Conservation (phyloP, 2,797 vertebrate genomes). For the Pseudotriccus pelzelni region DNA sequence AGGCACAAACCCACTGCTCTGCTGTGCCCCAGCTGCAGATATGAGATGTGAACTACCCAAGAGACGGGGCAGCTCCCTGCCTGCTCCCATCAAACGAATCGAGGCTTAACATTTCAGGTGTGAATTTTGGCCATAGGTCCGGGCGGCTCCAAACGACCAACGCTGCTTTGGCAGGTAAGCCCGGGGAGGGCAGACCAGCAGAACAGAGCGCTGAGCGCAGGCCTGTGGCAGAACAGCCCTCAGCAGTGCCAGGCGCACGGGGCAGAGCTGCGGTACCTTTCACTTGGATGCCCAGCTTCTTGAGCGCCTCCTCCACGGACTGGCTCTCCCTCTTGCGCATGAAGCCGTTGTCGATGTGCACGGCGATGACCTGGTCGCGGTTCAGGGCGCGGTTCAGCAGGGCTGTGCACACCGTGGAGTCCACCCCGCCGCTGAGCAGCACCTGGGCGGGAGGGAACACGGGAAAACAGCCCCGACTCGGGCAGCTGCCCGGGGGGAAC, state of each 20-base stretch:
- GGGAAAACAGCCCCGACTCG: neutral
- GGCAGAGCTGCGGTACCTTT: constrained; percentile 80
- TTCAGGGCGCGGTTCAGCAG: constrained; percentile 94
- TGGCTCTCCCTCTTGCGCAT: constrained; percentile 98
- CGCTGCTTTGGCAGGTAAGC: accelerated
- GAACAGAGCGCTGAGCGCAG: accelerated
- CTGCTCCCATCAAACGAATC: accelerated
- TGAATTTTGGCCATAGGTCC: accelerated
- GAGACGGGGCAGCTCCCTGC: neutral
- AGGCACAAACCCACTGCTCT: neutral
- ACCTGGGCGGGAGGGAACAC: constrained; percentile 75
- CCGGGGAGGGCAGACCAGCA: accelerated
- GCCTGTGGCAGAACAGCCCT: neutral
- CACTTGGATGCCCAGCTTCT: constrained; percentile 94
- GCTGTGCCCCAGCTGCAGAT: neutral
- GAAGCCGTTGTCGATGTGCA: constrained; percentile 98
- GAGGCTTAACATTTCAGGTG: neutral
- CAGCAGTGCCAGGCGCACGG: accelerated
- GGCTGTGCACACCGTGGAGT: constrained; percentile 98
- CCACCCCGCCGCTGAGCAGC: constrained; percentile 95
- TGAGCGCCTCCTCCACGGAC: constrained; percentile 95
- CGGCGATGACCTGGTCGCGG: constrained; percentile 94
- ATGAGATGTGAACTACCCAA: accelerated
- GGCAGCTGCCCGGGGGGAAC: neutral
- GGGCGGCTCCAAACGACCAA: neutral